Conservation (phyloP, 2,888 invertebrate genomes). For the Aspidapion aeneum region DNA sequence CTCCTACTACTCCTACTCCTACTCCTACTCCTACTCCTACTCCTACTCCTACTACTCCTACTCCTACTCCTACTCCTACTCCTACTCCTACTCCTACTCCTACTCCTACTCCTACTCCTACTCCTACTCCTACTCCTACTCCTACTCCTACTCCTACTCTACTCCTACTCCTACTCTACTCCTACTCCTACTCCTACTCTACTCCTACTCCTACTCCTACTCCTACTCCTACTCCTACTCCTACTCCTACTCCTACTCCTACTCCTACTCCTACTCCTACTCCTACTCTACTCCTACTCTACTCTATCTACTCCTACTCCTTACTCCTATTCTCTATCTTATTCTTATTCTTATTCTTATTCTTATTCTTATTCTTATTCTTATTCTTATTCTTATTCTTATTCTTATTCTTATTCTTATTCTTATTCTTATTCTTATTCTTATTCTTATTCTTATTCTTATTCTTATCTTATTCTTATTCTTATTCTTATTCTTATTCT, state of each 20-base stretch:
- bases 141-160: background rate
- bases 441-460: background rate
- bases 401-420: background rate
- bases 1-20: background rate
- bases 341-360: background rate
- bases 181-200: background rate
- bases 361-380: background rate
- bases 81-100: background rate
- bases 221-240: background rate
- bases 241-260: background rate
- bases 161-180: background rate
- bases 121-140: background rate
- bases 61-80: background rate
- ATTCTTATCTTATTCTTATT: background rate
- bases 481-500: background rate
- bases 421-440: background rate
- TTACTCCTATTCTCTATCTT: background rate
- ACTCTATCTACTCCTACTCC: background rate
- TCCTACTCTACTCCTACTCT: background rate
- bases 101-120: background rate
- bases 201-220: background rate
- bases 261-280: background rate
- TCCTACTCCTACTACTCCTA: background rate
- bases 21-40: background rate
- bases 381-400: background rate